Evolutionary conservation across 92 coral and sea anemone species (phyloP).

Genomic region (Porites divaricata): DNA sequence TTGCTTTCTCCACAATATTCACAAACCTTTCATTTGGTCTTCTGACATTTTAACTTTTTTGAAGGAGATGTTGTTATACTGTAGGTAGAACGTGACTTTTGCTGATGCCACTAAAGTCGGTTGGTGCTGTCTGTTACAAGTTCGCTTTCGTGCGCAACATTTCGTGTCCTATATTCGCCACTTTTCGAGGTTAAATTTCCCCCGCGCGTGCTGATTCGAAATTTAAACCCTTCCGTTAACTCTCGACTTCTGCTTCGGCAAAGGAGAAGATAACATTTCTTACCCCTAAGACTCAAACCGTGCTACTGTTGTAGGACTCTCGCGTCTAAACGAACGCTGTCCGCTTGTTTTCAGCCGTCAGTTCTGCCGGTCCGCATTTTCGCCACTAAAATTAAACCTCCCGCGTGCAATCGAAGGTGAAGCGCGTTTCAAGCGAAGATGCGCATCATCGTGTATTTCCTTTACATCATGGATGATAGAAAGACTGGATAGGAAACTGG

Average conservation of each 20-base stretch:
- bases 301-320: too few relatives aligned
- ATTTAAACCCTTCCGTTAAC: too few relatives aligned
- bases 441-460: not conserved
- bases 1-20: not conserved
- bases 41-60: not conserved
- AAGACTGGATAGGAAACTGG: too few relatives aligned
- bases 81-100: not conserved
- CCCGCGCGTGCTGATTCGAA: too few relatives aligned
- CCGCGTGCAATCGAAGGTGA: not conserved
- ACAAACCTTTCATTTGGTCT: conserved; percentile 17
- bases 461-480: too few relatives aligned
- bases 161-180: too few relatives aligned
- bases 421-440: not conserved
- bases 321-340: not conserved
- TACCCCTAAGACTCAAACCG: too few relatives aligned
- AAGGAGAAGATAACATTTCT: too few relatives aligned
- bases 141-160: too few relatives aligned
- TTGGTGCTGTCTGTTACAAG: too few relatives aligned
- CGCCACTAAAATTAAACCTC: conserved; percentile 8
- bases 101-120: not conserved
- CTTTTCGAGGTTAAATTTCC: too few relatives aligned
- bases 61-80: not conserved
- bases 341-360: conserved; percentile 20
- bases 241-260: too few relatives aligned
- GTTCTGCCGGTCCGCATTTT: not conserved